These are phyloP conservation scores for Lagorchestes hirsutus DNA, from an alignment of 2,797 vertebrate genomes.

Conservation along the genomic window DNA sequence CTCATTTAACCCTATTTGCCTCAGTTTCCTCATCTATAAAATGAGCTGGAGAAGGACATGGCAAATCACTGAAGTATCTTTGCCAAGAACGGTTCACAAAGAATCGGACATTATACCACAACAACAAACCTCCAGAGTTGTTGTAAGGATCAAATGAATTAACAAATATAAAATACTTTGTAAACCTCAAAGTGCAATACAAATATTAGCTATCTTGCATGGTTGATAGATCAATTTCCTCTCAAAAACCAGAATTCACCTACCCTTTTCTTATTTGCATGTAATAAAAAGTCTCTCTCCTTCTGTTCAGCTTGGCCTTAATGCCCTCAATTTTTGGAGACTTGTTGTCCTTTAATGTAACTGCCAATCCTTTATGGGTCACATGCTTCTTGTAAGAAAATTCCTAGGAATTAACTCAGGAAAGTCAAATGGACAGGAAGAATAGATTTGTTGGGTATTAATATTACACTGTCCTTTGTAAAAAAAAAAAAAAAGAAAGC, in stretches of 20 bases:
- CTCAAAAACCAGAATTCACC: background rate
- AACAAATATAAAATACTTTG: background rate
- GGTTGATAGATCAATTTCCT: background rate
- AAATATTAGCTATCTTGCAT: background rate
- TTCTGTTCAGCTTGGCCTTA: background rate
- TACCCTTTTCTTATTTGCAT: background rate
- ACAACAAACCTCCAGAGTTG: too few species aligned
- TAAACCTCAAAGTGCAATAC: background rate
- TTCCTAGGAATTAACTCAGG: background rate
- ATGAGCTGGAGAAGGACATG: too few species aligned
- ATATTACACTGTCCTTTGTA: background rate
- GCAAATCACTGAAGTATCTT: too few species aligned
- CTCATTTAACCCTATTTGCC: too few species aligned
- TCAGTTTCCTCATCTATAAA: too few species aligned
- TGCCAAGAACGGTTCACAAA: too few species aligned
- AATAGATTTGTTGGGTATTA: background rate
- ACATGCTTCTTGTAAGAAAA: background rate
- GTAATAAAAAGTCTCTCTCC: background rate
- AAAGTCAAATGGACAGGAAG: background rate
- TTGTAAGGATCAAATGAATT: too few species aligned
- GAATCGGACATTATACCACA: too few species aligned
- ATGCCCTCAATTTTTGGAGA: constrained; percentile 13
- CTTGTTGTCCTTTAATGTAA: background rate
- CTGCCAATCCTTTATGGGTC: background rate
- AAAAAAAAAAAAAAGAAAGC: background rate